phyloP scores from a whole-genome alignment of 2,888 invertebrate species.

The Theretra japonica region DNA sequence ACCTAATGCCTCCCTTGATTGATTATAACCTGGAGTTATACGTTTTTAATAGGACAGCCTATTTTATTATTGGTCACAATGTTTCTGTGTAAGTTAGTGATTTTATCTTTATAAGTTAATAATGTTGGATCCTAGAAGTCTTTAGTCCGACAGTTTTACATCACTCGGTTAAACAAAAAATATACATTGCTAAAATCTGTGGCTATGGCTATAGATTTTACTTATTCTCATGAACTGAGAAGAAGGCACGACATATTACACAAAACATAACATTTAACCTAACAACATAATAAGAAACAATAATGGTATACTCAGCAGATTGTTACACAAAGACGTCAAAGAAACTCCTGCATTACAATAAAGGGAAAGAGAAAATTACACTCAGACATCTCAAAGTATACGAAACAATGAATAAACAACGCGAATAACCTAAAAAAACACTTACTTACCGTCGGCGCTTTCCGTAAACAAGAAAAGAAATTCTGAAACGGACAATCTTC shows the following conservation, averaged over 20 bases:
- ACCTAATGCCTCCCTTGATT: background rate
- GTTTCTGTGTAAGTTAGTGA: background rate
- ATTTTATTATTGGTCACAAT: background rate
- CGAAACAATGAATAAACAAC: slow-evolving; percentile 23
- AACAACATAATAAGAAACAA: background rate
- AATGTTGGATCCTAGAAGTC: too few species aligned
- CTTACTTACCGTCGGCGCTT: slow-evolving; percentile 11
- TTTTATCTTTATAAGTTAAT: too few species aligned
- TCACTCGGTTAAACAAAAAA: too few species aligned
- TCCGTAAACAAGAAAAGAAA: slow-evolving; percentile 4
- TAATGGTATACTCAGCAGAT: background rate
- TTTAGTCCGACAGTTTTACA: too few species aligned
- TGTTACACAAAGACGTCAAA: slow-evolving; percentile 16
- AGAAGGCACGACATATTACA: background rate
- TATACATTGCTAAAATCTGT: too few species aligned
- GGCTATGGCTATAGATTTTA: too few species aligned
- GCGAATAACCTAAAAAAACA: slow-evolving; percentile 18
- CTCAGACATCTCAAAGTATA: slow-evolving; percentile 18
- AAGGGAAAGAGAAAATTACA: slow-evolving; percentile 18
- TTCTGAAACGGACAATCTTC: slow-evolving; percentile 17
- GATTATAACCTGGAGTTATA: background rate
- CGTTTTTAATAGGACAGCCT: background rate
- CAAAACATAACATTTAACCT: background rate
- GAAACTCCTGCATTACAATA: slow-evolving; percentile 7
- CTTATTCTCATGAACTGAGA: background rate